A percentile compares a stretch with the other conserved stretches of the same genome.
phyloP scores from a whole-genome alignment of 35 echinoderm and acorn worm species.

The Amphiura filiformis region DNA sequence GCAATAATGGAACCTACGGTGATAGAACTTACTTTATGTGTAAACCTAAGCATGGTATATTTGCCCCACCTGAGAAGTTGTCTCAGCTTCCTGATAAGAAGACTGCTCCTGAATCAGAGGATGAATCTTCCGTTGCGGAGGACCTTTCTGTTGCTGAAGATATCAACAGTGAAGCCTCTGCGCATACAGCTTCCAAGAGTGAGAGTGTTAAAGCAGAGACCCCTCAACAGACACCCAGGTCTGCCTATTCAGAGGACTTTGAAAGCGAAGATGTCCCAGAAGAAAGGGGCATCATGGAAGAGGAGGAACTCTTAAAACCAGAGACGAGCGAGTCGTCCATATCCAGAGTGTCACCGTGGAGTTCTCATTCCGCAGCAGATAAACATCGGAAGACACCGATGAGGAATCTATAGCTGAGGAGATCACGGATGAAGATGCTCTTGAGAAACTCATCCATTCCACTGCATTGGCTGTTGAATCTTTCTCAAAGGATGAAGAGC shows the following conservation, averaged over 20 bases:
- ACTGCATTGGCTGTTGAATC: conserved; percentile 93
- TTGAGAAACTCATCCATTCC: conserved; percentile 78
- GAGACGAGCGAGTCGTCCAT: conserved; percentile 35
- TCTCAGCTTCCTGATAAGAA: conserved; percentile 29
- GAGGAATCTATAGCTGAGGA: conserved; percentile 82
- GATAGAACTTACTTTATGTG: conserved; percentile 62
- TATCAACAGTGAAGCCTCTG: conserved; percentile 41
- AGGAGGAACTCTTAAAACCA: conserved; percentile 26
- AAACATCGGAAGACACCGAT: conserved; percentile 53
- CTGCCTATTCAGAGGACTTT: not conserved
- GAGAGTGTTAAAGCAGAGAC: not conserved
- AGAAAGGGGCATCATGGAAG: conserved; percentile 21
- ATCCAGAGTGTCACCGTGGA: conserved; percentile 7
- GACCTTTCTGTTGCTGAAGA: conserved; percentile 33
- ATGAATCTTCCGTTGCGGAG: conserved; percentile 47
- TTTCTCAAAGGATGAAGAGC: conserved; percentile 58
- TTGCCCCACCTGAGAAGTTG: conserved; percentile 65
- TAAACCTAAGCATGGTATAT: conserved; percentile 63
- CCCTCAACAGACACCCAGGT: not conserved
- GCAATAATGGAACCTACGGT: conserved; percentile 58
- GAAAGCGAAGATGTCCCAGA: conserved; percentile 18
- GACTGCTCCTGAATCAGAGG: not conserved
- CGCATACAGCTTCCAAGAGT: conserved; percentile 28
- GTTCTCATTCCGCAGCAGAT: conserved; percentile 15
- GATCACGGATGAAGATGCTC: conserved; percentile 80